phyloP scores from a whole-genome alignment of 2,888 invertebrate genomes.

The Mechanitis mazaeus region DNA sequence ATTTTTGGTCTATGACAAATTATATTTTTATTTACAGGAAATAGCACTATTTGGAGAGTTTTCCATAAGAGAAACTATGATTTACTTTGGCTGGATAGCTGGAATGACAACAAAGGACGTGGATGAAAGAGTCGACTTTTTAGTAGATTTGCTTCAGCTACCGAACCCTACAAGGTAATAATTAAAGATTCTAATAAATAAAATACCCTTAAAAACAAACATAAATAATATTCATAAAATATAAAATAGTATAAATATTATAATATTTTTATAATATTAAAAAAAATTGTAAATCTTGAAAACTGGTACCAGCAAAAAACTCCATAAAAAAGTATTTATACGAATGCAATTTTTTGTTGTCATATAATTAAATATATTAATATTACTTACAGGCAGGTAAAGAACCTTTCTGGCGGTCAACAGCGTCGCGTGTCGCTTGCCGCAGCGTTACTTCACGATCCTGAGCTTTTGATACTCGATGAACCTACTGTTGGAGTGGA shows the following conservation, averaged over 20 bases:
- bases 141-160: conserved; percentile 79
- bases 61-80: conserved; percentile 86
- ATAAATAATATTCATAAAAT: conserved; percentile 6
- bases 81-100: conserved; percentile 89
- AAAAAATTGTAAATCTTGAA: too few relatives aligned
- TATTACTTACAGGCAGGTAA: conserved; percentile 76
- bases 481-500: conserved; percentile 97
- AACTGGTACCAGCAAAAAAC: too few relatives aligned
- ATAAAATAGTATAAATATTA: too few relatives aligned
- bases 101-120: conserved; percentile 83
- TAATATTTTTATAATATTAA: too few relatives aligned
- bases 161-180: conserved; percentile 66
- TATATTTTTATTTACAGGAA: conserved; percentile 70
- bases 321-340: too few relatives aligned
- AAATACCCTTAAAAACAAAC: too few relatives aligned
- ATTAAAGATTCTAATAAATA: too few relatives aligned
- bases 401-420: conserved; percentile 92
- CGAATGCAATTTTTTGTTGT: neutral
- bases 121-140: conserved; percentile 82
- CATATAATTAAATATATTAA: neutral
- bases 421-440: conserved; percentile 92
- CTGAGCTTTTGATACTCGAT: conserved; percentile 92
- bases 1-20: neutral
- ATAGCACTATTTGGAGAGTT: conserved; percentile 86
- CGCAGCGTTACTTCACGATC: conserved; percentile 90